A percentile compares a stretch with the other conserved stretches of the same genome.
These are phyloP conservation scores for Drosophila repletoides DNA, from an alignment of 1,140 invertebrate species.

Conservation along the genomic window DNA sequence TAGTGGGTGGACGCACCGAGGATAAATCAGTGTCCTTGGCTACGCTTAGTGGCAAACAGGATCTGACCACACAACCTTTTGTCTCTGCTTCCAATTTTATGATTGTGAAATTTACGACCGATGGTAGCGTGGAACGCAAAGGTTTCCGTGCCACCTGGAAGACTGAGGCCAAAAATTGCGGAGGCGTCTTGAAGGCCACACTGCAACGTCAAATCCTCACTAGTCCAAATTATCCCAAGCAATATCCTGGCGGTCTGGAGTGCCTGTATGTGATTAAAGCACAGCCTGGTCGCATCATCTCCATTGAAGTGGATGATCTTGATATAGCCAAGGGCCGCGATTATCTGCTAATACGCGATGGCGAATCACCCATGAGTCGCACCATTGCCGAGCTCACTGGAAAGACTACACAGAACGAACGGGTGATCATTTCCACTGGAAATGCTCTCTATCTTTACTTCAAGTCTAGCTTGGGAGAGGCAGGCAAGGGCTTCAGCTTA, in stretches of 20 bases:
- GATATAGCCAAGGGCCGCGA: conserved; percentile 93
- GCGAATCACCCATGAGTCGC: conserved; percentile 91
- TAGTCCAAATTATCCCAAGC: conserved; percentile 95
- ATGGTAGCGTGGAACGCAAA: conserved; percentile 95
- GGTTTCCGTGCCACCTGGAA: conserved; percentile 97
- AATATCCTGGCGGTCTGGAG: conserved; percentile 96
- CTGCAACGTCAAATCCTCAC: conserved; percentile 91
- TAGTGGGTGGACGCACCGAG: conserved; percentile 97
- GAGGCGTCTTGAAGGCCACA: conserved; percentile 91
- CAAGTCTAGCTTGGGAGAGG: conserved; percentile 94
- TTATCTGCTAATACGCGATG: conserved; percentile 94
- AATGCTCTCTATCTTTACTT: conserved; percentile 96
- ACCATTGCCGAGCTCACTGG: conserved; percentile 93
- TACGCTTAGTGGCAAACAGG: conserved; percentile 94
- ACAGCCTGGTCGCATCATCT: conserved; percentile 93
- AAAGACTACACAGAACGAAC: conserved; percentile 88
- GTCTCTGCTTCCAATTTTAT: conserved; percentile 98
- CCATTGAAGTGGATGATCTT: conserved; percentile 94
- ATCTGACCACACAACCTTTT: conserved; percentile 91
- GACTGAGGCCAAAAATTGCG: conserved; percentile 94
- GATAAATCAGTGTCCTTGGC: conserved; percentile 95
- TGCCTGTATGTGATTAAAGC: conserved; percentile 96
- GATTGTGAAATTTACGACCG: conserved; percentile 98
- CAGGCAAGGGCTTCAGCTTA: conserved; percentile 94
- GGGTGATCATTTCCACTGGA: conserved; percentile 94